Percentiles rank a stretch among this genome's conserved stretches.
Conservation (phyloP, 2,113 vertebrate genomes). For the Oreochromis niloticus region DNA sequence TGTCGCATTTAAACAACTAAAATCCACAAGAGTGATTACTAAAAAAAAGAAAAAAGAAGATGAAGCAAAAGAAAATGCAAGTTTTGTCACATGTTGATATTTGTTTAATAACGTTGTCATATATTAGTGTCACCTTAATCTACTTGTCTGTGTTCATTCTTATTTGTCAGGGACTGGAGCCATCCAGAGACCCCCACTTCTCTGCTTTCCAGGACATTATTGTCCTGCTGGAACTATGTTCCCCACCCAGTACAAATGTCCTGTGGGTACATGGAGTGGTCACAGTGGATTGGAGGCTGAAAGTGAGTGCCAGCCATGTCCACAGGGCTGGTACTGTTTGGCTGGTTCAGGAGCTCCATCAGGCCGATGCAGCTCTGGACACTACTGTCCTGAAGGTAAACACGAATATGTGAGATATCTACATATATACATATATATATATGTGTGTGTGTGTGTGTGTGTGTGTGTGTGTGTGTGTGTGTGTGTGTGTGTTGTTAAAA, state of each 20-base stretch:
- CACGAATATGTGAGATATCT: background rate
- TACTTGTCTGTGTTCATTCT: background rate
- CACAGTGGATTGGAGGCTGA: slow-evolving; percentile 63
- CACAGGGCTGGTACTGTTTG: slow-evolving; percentile 80
- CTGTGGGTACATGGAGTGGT: slow-evolving; percentile 83
- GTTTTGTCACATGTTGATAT: background rate
- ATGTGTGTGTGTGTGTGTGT: background rate
- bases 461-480: background rate
- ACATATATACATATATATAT: too few relatives aligned
- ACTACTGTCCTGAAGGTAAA: slow-evolving; percentile 82
- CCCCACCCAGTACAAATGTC: slow-evolving; percentile 79
- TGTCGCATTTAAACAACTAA: background rate
- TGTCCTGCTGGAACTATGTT: slow-evolving; percentile 82
- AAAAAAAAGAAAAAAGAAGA: background rate
- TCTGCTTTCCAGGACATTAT: slow-evolving; percentile 82
- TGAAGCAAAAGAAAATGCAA: background rate
- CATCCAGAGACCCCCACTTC: slow-evolving; percentile 75
- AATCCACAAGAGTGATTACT: background rate
- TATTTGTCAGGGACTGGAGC: slow-evolving; percentile 75
- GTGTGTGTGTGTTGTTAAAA: background rate
- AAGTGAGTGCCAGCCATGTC: slow-evolving; percentile 73
- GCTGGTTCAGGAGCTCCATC: slow-evolving; percentile 71
- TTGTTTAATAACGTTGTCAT: background rate
- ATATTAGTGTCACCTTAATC: background rate
- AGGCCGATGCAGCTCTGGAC: slow-evolving; percentile 79